phyloP scores from a whole-genome alignment of 2,797 vertebrate genomes.

The Macrochelys suwanniensis region DNA sequence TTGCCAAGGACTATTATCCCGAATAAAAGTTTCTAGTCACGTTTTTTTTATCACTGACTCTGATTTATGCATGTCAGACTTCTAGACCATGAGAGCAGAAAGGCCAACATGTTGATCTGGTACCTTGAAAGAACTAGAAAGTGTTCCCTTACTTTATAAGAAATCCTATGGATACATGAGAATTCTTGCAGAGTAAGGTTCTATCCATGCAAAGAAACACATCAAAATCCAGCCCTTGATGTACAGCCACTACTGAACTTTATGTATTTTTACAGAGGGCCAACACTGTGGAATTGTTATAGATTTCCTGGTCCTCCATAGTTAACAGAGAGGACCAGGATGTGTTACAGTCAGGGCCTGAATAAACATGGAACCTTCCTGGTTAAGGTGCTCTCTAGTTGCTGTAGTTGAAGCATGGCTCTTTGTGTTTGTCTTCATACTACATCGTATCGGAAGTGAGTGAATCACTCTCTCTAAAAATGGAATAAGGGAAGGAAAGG shows the following conservation, averaged over 20 bases:
- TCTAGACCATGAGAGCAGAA: not conserved
- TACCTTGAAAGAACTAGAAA: not conserved
- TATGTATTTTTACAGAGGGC: not conserved
- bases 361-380: no score
- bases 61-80: not conserved
- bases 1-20: not conserved
- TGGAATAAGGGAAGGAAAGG: no score
- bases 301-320: no score
- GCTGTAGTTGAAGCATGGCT: no score
- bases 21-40: not conserved
- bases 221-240: not conserved
- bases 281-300: no score
- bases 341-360: no score
- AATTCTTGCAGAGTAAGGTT: not conserved
- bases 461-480: no score
- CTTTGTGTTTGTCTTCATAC: no score
- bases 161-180: not conserved
- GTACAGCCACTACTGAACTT: not conserved
- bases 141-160: not conserved
- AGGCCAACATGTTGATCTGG: accelerated
- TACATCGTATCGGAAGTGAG: no score
- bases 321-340: no score
- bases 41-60: not conserved
- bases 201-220: not conserved
- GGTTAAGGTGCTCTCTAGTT: no score